Evolutionary conservation across 2,888 invertebrate species (phyloP).

Genomic region (Liodrosophila aerea): DNA sequence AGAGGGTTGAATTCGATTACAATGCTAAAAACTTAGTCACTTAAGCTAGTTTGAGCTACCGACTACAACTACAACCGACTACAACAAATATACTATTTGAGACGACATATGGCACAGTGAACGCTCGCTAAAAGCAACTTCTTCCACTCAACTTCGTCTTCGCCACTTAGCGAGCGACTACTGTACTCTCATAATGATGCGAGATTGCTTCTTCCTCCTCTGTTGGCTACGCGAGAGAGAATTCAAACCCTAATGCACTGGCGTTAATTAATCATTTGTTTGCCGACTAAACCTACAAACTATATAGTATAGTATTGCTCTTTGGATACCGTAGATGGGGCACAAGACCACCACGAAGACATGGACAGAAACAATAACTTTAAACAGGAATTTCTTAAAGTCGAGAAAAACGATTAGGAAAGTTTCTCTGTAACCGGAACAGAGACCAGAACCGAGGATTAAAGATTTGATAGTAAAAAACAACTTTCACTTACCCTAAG

Average conservation of each 20-base stretch:
- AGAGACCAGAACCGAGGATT: neutral
- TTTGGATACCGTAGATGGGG: conserved; percentile 64
- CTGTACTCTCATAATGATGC: conserved; percentile 20
- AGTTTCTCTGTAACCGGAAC: neutral
- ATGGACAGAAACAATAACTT: conserved; percentile 10
- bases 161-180: neutral
- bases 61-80: conserved; percentile 34
- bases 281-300: conserved; percentile 47
- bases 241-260: conserved; percentile 25
- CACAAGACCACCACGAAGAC: conserved; percentile 25
- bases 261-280: conserved; percentile 59
- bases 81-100: conserved; percentile 25
- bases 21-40: conserved; percentile 62
- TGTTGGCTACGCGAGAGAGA: conserved; percentile 4
- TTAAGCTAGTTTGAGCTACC: conserved; percentile 41
- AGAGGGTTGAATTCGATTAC: conserved; percentile 48
- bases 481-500: conserved; percentile 50
- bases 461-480: no score
- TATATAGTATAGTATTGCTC: conserved; percentile 80
- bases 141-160: neutral
- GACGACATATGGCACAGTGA: conserved; percentile 4
- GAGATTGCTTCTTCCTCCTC: neutral
- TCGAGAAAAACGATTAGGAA: no score
- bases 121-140: neutral
- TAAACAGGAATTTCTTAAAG: neutral